Percentiles rank a stretch among this genome's conserved stretches.
These are phyloP conservation scores for Drosophila aldrichi DNA, from an alignment of 2,888 invertebrate species.

Conservation along the genomic window DNA sequence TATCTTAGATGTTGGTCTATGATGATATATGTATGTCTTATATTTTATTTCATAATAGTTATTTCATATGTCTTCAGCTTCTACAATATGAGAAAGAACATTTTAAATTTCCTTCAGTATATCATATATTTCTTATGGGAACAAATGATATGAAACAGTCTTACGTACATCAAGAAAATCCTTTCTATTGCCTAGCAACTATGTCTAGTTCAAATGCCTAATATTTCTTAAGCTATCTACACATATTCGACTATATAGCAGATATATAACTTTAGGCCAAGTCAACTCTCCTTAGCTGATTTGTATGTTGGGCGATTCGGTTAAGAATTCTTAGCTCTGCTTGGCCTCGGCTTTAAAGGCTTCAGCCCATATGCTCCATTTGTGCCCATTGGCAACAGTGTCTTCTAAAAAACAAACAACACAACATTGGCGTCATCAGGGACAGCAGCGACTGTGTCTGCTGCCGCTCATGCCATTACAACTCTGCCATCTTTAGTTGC, in stretches of 20 bases:
- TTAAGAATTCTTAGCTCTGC: background rate
- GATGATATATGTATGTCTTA: background rate
- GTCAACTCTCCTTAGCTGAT: background rate
- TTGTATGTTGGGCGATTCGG: background rate
- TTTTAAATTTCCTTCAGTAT: background rate
- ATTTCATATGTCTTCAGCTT: too few species aligned
- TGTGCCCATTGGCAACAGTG: slow-evolving; percentile 10
- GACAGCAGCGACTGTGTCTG: slow-evolving; percentile 5
- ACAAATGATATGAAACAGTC: background rate
- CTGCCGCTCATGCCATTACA: slow-evolving; percentile 6
- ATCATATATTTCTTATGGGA: background rate
- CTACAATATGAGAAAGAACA: background rate
- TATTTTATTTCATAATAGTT: too few species aligned
- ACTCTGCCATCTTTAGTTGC: slow-evolving; percentile 22
- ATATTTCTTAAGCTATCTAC: background rate
- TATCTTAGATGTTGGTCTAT: too few species aligned
- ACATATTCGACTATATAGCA: background rate
- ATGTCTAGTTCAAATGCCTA: background rate
- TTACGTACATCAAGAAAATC: accelerated
- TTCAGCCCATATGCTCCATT: slow-evolving; percentile 10
- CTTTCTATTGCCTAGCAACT: too few species aligned
- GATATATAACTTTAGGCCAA: background rate
- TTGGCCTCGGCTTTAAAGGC: background rate
- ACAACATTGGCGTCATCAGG: slow-evolving; percentile 10
- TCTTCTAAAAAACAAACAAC: slow-evolving; percentile 7